Conservation (phyloP, 2,113 vertebrate genomes). For the Paradisaea rubra region DNA sequence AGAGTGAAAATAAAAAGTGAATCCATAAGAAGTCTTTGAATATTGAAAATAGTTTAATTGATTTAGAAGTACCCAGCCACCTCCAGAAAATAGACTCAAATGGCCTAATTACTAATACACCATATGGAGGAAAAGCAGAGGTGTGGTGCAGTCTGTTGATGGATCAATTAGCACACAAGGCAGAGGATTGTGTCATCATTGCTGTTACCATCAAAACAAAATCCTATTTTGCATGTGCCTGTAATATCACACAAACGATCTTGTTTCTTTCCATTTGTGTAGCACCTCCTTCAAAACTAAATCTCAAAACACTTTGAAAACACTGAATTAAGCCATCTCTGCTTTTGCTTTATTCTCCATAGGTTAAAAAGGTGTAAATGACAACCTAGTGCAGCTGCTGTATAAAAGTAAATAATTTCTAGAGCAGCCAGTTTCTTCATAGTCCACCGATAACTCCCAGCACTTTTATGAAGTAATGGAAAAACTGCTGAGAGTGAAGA, state of each 20-base stretch:
- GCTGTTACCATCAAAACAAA: slow-evolving; percentile 26
- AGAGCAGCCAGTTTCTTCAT: slow-evolving; percentile 42
- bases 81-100: slow-evolving; percentile 19
- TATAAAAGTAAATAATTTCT: slow-evolving; percentile 39
- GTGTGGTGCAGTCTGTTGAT: slow-evolving; percentile 53
- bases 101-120: slow-evolving; percentile 43
- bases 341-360: background rate
- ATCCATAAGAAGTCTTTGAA: background rate
- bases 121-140: slow-evolving; percentile 58
- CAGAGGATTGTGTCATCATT: slow-evolving; percentile 26
- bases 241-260: background rate
- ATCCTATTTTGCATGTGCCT: slow-evolving; percentile 19
- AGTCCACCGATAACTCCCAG: slow-evolving; percentile 45
- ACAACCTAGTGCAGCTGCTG: slow-evolving; percentile 16
- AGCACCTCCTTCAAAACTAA: background rate
- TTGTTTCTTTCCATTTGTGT: background rate
- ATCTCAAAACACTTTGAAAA: background rate
- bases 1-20: background rate
- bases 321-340: background rate
- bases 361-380: background rate
- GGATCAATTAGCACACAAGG: slow-evolving; percentile 38
- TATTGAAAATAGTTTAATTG: slow-evolving; percentile 25
- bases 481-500: slow-evolving; percentile 56
- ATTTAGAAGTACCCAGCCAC: background rate
- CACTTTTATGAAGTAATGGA: background rate